phyloP scores from a whole-genome alignment of 2,888 invertebrate species.

The Conchocele bisecta region DNA sequence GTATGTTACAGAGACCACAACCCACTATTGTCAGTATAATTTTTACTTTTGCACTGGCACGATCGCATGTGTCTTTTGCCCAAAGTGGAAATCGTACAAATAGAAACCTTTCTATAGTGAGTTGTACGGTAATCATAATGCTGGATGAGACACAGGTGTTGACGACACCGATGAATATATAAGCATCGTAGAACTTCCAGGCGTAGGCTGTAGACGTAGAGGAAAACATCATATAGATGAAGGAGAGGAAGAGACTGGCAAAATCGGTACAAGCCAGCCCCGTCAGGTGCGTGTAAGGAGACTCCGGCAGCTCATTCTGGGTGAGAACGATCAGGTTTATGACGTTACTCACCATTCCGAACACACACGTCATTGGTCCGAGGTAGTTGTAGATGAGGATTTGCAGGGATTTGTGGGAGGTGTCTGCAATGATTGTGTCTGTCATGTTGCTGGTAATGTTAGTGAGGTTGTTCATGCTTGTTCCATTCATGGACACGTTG shows the following conservation, averaged over 20 bases:
- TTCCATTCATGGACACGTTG: no score
- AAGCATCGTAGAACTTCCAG: conserved; percentile 71
- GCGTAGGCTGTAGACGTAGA: conserved; percentile 57
- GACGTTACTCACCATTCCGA: conserved; percentile 78
- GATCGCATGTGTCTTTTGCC: conserved; percentile 76
- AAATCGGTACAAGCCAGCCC: conserved; percentile 78
- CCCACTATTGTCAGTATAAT: conserved; percentile 65
- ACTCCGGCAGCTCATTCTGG: conserved; percentile 75
- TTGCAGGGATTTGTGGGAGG: conserved; percentile 19
- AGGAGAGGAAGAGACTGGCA: conserved; percentile 70
- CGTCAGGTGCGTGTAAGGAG: conserved; percentile 79
- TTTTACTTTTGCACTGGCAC: conserved; percentile 73
- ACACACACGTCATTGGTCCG: conserved; percentile 73
- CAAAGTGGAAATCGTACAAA: conserved; percentile 76
- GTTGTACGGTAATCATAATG: conserved; percentile 75
- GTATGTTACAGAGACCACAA: conserved; percentile 71
- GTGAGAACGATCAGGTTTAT: conserved; percentile 77
- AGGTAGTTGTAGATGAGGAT: conserved; percentile 68
- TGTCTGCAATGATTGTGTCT: conserved; percentile 4
- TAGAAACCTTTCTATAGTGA: conserved; percentile 78
- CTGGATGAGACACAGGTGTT: conserved; percentile 77
- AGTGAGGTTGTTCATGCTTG: background rate
- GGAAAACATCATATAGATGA: conserved; percentile 68
- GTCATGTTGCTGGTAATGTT: conserved; percentile 15
- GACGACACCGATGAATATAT: conserved; percentile 72